Base-by-base conservation (phyloP, 2,888 invertebrate species). In the Pecten maximus region DNA sequence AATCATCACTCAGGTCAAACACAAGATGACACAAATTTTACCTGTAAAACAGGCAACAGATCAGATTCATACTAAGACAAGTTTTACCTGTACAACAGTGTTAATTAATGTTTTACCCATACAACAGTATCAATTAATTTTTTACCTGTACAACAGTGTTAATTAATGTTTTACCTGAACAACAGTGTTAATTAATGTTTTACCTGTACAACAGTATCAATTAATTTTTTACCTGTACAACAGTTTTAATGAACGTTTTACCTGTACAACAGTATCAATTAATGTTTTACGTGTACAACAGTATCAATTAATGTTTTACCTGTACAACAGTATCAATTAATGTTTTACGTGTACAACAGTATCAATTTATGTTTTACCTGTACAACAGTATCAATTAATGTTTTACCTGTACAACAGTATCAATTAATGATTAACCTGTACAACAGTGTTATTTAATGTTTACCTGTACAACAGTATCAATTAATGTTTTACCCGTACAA, bases 401-500 rank as follows among this genome's bases (percentile, higher is more conserved):
- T n/a, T n/a, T n/a, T 87, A 35, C 40, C 48, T 48, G 10, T 48
- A 48, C 6, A 48, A 4, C 6, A 15, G 48, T 48, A 8, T n/a
- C 8, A n/a, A n/a, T n/a, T n/a, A n/a, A 89, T n/a, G n/a, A n/a
- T n/a, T n/a, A 35, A 35, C 40, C 48, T 48, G 10, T 48, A 48
- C 6, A 48, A 4, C 6, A 15, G 48, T 48, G 8, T n/a, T 35
- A n/a, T n/a, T n/a, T n/a, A n/a, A 89, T n/a, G n/a, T n/a, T n/a
- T 87, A 35, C 40, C 48, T 48, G 10, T 48, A 48, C 6, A 48
- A 4, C 6, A 15, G 48, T 48, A 8, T n/a, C 8, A n/a, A n/a
- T n/a, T n/a, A n/a, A 89, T n/a, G n/a, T 15, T 90, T 89, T 93
- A 96, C 97, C 97, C 94, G 96, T 97, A n/a, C n/a, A n/a, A n/a